Base-by-base conservation (phyloP, 2,797 vertebrate genomes). In the Enteromius trimaculatus region DNA sequence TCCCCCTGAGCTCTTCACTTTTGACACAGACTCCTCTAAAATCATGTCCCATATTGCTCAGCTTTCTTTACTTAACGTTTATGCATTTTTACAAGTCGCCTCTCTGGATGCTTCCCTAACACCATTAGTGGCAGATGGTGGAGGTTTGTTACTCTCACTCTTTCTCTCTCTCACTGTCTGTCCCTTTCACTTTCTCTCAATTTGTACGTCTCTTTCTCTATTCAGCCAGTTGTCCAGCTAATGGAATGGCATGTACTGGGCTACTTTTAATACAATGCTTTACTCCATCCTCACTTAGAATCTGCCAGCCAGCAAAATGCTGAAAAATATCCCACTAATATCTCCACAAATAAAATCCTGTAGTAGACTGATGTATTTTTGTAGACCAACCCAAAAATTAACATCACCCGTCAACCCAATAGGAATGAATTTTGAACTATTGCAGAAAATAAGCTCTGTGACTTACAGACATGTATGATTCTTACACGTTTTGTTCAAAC, bases 1-100 rank as follows among this genome's bases (percentile, higher is more conserved):
- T 94, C 91, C 92, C 92, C 92, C 91, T 90, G 91, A 91, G 93
- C 92, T 92, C 89, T 92, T 93, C 90, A 86, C 93, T 94, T 92
- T 86, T 94, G 93, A 94, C 94, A 94, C 93, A 75, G 90, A 90
- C 91, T 90, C 91, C 80, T 92, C 88, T 91, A 91, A 92, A 93
- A 79, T 72, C 70, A 55, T 62, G 81, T 79, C 86, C 88, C 84
- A 80, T 79, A 71, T 77, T 77, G 86, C 87, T 91, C 86, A 83
- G 65, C 87, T 74, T 88, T 84, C 86, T 88, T 89, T 90, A 85
- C 87, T 86, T 88, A 93, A 92, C 91, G 89, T 92, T 90, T 90
- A 89, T 92, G 86, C 85, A 79, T 90, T 89, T 91, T 91, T 89
- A 90, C 89, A 90, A 88, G 88, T 90, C 70, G 42, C 70, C 77